Conservation (phyloP, 2,113 vertebrate species). For the Neomonachus schauinslandi region DNA sequence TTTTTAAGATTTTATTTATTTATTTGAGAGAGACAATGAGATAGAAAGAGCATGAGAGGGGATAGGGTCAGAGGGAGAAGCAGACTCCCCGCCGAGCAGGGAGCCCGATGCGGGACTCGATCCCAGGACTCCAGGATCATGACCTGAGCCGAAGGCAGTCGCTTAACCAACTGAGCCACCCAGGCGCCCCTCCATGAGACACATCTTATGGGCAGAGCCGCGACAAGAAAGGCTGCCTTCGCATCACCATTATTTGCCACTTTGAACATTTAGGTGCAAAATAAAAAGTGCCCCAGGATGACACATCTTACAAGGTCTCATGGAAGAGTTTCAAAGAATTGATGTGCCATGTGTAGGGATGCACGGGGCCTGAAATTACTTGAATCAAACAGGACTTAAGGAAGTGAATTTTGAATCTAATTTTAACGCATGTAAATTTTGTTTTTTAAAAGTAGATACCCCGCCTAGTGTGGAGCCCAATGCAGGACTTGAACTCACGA, state of each 20-base stretch:
- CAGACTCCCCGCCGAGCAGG: too few relatives aligned
- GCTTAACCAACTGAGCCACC: too few relatives aligned
- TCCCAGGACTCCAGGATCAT: too few relatives aligned
- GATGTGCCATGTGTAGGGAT: too few relatives aligned
- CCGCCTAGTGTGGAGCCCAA: not conserved
- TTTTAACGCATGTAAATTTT: not conserved
- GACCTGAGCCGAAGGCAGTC: too few relatives aligned
- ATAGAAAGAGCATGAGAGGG: too few relatives aligned
- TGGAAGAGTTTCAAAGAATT: not conserved
- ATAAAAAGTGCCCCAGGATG: not conserved
- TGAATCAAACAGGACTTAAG: not conserved
- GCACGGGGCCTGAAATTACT: not conserved
- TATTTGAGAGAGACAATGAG: too few relatives aligned
- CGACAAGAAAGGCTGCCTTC: not conserved
- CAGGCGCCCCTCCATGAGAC: accelerated
- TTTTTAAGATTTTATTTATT: too few relatives aligned
- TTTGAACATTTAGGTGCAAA: not conserved
- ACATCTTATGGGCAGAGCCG: not conserved
- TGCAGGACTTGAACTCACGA: not conserved
- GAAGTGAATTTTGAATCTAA: not conserved
- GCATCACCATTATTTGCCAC: not conserved
- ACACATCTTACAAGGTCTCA: not conserved
- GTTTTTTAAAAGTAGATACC: not conserved
- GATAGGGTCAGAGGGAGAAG: too few relatives aligned
- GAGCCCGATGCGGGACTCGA: too few relatives aligned